Base-by-base conservation (phyloP, 2,888 invertebrate genomes). In the Ophion ventricosus region DNA sequence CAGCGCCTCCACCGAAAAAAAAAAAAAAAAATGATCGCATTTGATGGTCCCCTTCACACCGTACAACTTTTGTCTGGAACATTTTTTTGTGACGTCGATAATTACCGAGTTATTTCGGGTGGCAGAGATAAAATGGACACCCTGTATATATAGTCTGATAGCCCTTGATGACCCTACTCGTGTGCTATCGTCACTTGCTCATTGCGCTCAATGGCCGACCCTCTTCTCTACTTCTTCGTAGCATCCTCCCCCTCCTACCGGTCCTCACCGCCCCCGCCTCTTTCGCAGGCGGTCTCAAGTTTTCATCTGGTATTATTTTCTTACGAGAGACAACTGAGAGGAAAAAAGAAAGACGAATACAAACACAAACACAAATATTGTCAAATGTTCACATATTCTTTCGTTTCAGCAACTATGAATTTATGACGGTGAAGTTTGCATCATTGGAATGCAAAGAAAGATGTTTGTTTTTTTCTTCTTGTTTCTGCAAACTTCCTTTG, bases 121-220 rank as follows among this genome's bases (percentile, higher is more conserved):
- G n/a, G n/a, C n/a, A n/a, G n/a, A n/a, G n/a, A n/a, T n/a, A n/a
- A n/a, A n/a, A n/a, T n/a, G n/a, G n/a, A n/a, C n/a, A n/a, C 4
- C 61, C 49, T 43, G 14, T 43, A 63, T 54, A 35, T 72, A 14
- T 56, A 72, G 25, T 73, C 81, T 84, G 90, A 89, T 90, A 90
- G 87, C 90, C 89, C 66, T 80, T 69, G 84, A 88, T 87, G 89
- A 90, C 90, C 90, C 85, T 82, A 75, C 84, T 85, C 69, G 75
- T 81, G 85, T 80, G 85, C 85, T 88, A 90, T 90, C 90, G 85
- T 76, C 82, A 86, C 77, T 85, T 80, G 85, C 82, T 84, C 85
- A 86, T 88, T 85, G 77, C 78, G 67, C 81, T 80, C 72, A 73
- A 73, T 76, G 74, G 40, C 54, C 64, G 69, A 78, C 67, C 56